Evolutionary conservation across 2,888 invertebrate genomes (phyloP), one percentile per base, ranked within the genome.

Genomic region (Theristus sp.): DNA sequence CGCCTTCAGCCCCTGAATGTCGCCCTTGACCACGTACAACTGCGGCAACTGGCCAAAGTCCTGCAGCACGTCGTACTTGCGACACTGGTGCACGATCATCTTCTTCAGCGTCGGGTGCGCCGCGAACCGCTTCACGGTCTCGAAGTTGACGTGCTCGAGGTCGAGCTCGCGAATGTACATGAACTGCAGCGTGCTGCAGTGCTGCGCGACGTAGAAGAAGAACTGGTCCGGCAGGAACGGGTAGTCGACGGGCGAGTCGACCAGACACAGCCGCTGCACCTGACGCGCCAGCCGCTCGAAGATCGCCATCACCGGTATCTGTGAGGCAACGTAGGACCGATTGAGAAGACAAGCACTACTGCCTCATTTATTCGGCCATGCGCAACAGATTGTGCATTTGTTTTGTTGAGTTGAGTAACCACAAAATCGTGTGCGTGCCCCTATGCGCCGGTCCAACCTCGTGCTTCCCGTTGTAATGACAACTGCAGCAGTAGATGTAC

Each of bases 221-320:
- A 73, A 65, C 17, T 65, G 64, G 62, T 73, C 73, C 22, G 72
- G 70, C 25, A 73, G 64, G 63, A 73, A 73, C 6, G 73, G 67
- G 62, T 74, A 73, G 64, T 73, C 72, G 25, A 73, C 66, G 6
- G 73, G 73, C 47, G 68, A 69, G 63, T 73, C 73, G 56, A 73
- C 73, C 60, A 73, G 64, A 63, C 73, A 73, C 17, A 73, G 67
- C 27, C 73, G 65, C 64, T 71, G 69, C 52, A 73, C 68, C 46
- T 69, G 66, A n/a, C 66, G 65, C 52, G 67, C 67, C 60, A 70
- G 67, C 61, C 69, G 67, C 13, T 65, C 64, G 28, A 69, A 63
- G 55, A 72, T 66, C 26, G 66, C 63, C 64, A 70, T 64, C 53
- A 71, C 60, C 10, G 68, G 67, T 30, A 60, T 65, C 70, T 70